Evolutionary conservation across 2,888 invertebrate genomes (phyloP).

Genomic region (Pristionchus maxplancki): DNA sequence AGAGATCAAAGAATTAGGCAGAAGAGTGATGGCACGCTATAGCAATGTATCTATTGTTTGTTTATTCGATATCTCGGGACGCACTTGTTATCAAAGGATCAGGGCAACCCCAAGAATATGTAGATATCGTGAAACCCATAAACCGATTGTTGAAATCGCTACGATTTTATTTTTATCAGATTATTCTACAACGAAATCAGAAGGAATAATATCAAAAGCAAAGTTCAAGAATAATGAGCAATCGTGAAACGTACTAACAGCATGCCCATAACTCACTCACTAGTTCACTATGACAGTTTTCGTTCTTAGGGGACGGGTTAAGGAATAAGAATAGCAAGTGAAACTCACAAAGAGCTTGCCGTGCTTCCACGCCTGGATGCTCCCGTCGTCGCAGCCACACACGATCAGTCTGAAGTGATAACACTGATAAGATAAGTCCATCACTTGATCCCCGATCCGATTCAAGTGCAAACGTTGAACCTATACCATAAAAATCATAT

Average conservation of each 20-base stretch:
- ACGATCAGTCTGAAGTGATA: constrained; percentile 83
- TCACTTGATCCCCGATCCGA: background rate
- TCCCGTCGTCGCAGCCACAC: constrained; percentile 94
- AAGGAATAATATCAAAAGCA: too few relatives aligned
- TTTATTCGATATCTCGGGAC: background rate
- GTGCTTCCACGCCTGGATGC: constrained; percentile 97
- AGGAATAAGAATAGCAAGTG: background rate
- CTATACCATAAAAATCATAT: background rate
- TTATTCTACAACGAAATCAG: too few relatives aligned
- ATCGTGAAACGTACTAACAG: too few relatives aligned
- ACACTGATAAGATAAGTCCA: constrained; percentile 70
- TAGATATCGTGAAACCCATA: background rate
- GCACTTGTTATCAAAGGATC: background rate
- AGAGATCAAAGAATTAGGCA: background rate
- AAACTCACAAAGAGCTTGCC: constrained; percentile 86
- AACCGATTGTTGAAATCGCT: background rate
- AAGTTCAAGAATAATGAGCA: too few relatives aligned
- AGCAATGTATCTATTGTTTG: too few relatives aligned
- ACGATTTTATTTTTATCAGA: too few relatives aligned
- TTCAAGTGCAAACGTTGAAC: constrained; percentile 71
- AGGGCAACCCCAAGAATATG: background rate
- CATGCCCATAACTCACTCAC: too few relatives aligned
- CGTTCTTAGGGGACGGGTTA: too few relatives aligned
- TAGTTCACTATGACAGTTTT: too few relatives aligned
- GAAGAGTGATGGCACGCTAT: too few relatives aligned